Conservation (phyloP, 2,113 vertebrate species). For the sheep (Ovis aries) region DNA sequence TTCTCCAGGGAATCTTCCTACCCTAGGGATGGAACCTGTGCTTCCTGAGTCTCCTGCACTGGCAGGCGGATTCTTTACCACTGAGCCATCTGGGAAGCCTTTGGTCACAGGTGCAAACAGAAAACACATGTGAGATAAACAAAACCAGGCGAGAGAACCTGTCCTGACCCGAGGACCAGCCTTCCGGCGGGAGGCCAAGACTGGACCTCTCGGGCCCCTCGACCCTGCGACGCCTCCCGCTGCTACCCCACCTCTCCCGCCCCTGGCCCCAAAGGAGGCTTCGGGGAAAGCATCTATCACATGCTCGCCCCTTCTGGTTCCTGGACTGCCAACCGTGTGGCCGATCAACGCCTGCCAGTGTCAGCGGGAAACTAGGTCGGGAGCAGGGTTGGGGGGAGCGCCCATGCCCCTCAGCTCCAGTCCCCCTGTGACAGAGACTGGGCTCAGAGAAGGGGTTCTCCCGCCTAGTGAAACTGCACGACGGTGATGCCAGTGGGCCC, state of each 20-base stretch:
- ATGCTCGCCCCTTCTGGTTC: not conserved
- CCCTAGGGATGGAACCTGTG: not conserved
- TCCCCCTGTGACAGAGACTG: not conserved
- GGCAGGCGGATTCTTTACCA: not conserved
- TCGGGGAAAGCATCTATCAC: too few species aligned
- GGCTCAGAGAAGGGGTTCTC: not conserved
- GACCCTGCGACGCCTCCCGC: not conserved
- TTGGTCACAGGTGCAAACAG: not conserved
- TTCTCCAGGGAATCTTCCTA: not conserved
- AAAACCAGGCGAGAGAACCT: not conserved
- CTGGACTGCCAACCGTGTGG: fast-evolving
- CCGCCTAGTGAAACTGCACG: not conserved
- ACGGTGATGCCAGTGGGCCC: not conserved
- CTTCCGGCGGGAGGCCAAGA: not conserved
- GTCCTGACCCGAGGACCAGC: not conserved
- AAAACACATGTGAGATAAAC: fast-evolving
- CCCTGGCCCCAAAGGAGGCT: not conserved
- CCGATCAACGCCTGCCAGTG: fast-evolving
- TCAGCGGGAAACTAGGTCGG: fast-evolving
- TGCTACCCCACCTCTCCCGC: not conserved
- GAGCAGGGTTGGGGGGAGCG: fast-evolving
- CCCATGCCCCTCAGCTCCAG: not conserved
- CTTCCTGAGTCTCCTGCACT: not conserved
- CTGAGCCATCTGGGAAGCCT: not conserved
- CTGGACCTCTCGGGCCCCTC: not conserved